Evolutionary conservation across 2,888 invertebrate species (phyloP).

Genomic region (Drosophila mulleri): DNA sequence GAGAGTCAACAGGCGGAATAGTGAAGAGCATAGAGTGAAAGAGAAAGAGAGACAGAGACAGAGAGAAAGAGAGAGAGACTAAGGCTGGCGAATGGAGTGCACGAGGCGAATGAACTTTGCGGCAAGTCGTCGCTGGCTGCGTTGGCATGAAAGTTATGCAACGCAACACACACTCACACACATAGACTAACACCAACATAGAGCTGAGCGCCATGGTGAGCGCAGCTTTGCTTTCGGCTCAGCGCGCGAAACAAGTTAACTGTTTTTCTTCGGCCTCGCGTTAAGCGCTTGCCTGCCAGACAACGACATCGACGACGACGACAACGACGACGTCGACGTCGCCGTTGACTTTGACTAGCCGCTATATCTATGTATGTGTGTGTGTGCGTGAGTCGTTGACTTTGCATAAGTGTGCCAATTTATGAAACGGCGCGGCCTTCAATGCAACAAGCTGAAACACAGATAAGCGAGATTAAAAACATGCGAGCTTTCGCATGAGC

Average conservation of each 20-base stretch:
- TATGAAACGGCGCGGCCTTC: slow-evolving; percentile 70
- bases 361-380: slow-evolving; percentile 30
- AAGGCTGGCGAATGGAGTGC: slow-evolving; percentile 79
- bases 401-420: slow-evolving; percentile 80
- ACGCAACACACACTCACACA: slow-evolving; percentile 63
- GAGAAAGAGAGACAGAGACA: slow-evolving; percentile 13
- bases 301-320: slow-evolving; percentile 37
- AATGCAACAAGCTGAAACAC: slow-evolving; percentile 57
- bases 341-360: slow-evolving; percentile 51
- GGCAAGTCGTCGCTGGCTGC: slow-evolving; percentile 66
- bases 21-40: slow-evolving; percentile 25
- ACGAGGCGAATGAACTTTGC: slow-evolving; percentile 84
- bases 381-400: slow-evolving; percentile 68
- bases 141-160: slow-evolving; percentile 83
- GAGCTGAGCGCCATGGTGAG: slow-evolving; percentile 55
- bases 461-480: slow-evolving; percentile 23
- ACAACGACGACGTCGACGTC: slow-evolving; percentile 22
- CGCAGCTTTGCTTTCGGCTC: slow-evolving; percentile 67
- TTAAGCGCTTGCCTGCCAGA: slow-evolving; percentile 42
- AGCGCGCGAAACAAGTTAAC: slow-evolving; percentile 74
- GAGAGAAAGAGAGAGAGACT: slow-evolving; percentile 21
- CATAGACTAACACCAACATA: slow-evolving; percentile 29
- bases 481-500: not conserved
- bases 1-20: slow-evolving; percentile 50
- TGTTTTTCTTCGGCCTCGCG: slow-evolving; percentile 66